phyloP scores from a whole-genome alignment of 2,888 invertebrate genomes.

The Apotomis betuletana region DNA sequence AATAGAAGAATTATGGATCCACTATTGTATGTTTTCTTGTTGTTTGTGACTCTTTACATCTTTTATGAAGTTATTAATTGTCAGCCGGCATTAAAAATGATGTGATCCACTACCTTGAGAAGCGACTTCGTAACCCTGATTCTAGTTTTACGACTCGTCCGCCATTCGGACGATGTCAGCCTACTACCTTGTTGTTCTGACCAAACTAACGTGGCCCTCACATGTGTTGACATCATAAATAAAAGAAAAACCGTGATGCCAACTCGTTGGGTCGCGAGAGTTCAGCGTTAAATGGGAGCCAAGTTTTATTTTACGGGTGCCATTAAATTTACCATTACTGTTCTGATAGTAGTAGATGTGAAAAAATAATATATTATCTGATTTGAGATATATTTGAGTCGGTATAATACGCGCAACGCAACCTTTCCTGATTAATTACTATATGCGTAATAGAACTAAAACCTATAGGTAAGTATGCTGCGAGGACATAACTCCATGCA shows the following conservation, averaged over 20 bases:
- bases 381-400: not conserved
- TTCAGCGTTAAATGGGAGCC: conserved; percentile 32
- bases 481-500: too few species aligned
- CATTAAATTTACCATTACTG: conserved; percentile 42
- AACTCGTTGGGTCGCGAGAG: conserved; percentile 16
- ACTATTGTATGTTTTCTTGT: conserved; percentile 9
- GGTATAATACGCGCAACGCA: too few species aligned
- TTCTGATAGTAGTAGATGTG: conserved; percentile 23
- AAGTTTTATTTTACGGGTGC: conserved; percentile 42
- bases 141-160: conserved; percentile 56
- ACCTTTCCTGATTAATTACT: too few species aligned
- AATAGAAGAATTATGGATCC: too few species aligned
- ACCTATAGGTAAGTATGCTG: too few species aligned
- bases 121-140: conserved; percentile 51
- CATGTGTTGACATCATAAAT: conserved; percentile 15
- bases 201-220: conserved; percentile 33
- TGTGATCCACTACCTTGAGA: conserved; percentile 50
- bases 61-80: conserved; percentile 32
- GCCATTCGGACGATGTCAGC: conserved; percentile 46
- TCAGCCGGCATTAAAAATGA: conserved; percentile 27
- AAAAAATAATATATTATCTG: not conserved
- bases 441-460: too few species aligned
- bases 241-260: conserved; percentile 5
- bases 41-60: conserved; percentile 15
- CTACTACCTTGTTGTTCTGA: conserved; percentile 24